Percentiles rank a stretch among this genome's conserved stretches.
Conservation (phyloP, 2,797 vertebrate species). For the Esox lucius region DNA sequence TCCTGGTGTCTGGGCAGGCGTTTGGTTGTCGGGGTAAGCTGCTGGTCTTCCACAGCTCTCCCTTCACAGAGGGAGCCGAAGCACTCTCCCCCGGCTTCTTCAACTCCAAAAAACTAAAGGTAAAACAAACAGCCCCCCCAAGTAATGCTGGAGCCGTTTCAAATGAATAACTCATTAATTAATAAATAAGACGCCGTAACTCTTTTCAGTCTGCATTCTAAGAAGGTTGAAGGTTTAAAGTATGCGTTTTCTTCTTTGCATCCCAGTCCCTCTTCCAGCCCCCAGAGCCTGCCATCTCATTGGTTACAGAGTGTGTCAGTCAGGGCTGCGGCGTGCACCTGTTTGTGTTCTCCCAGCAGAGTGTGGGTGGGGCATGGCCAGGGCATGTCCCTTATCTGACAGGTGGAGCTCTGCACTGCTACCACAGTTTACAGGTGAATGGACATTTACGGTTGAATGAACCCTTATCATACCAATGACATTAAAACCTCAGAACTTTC, state of each 20-base stretch:
- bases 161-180: neutral
- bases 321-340: constrained; percentile 78
- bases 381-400: constrained; percentile 75
- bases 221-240: no score
- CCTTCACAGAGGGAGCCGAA: constrained; percentile 59
- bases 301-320: constrained; percentile 71
- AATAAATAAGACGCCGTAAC: neutral
- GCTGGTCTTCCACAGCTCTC: constrained; percentile 75
- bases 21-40: constrained; percentile 73
- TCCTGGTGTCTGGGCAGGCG: constrained; percentile 48
- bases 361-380: constrained; percentile 77
- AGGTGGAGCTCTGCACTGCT: constrained; percentile 72
- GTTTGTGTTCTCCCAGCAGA: constrained; percentile 73
- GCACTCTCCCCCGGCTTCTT: constrained; percentile 70
- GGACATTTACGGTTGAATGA: neutral
- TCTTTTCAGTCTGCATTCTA: neutral
- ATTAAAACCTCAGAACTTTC: no score
- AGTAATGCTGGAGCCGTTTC: neutral
- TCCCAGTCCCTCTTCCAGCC: constrained; percentile 77
- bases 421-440: constrained; percentile 73
- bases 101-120: constrained; percentile 73
- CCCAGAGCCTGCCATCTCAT: constrained; percentile 58
- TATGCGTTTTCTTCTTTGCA: neutral
- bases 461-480: no score
- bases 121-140: constrained; percentile 3